phyloP scores from a whole-genome alignment of 2,888 invertebrate species.

The Synanthedon myopaeformis region DNA sequence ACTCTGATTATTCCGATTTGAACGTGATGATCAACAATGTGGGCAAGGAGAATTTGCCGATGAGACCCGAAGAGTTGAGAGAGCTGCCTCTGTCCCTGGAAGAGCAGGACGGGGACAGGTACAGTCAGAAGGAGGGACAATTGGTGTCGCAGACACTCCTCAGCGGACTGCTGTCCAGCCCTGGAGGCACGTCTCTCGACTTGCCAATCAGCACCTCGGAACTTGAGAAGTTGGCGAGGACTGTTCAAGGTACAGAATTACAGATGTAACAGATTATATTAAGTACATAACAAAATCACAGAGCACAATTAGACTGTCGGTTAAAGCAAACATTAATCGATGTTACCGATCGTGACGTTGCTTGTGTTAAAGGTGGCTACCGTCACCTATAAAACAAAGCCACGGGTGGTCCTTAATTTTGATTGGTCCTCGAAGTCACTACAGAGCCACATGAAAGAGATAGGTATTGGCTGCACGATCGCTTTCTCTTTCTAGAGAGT shows the following conservation, averaged over 20 bases:
- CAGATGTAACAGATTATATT: neutral
- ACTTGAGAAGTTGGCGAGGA: slow-evolving; percentile 47
- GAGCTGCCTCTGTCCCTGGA: slow-evolving; percentile 24
- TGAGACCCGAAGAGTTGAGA: slow-evolving; percentile 28
- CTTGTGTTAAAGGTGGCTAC: no score
- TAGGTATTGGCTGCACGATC: no score
- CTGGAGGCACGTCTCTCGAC: slow-evolving; percentile 43
- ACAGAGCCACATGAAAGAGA: no score
- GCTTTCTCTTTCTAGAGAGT: no score
- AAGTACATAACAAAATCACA: no score
- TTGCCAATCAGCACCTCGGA: slow-evolving; percentile 52
- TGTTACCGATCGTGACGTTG: no score
- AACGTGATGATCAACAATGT: slow-evolving; percentile 45
- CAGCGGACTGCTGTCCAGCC: slow-evolving; percentile 42
- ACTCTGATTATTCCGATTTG: slow-evolving; percentile 54
- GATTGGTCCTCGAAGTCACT: no score
- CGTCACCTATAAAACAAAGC: no score
- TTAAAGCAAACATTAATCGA: no score
- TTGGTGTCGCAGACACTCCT: slow-evolving; percentile 26
- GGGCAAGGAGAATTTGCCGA: slow-evolving; percentile 47
- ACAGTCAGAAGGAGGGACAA: slow-evolving; percentile 8
- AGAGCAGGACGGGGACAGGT: slow-evolving; percentile 11
- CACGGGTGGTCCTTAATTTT: no score
- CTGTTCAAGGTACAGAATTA: slow-evolving; percentile 59
- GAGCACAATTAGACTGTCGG: no score